phyloP scores from a whole-genome alignment of 2,113 vertebrate genomes.

The Corythoichthys haematopterus region DNA sequence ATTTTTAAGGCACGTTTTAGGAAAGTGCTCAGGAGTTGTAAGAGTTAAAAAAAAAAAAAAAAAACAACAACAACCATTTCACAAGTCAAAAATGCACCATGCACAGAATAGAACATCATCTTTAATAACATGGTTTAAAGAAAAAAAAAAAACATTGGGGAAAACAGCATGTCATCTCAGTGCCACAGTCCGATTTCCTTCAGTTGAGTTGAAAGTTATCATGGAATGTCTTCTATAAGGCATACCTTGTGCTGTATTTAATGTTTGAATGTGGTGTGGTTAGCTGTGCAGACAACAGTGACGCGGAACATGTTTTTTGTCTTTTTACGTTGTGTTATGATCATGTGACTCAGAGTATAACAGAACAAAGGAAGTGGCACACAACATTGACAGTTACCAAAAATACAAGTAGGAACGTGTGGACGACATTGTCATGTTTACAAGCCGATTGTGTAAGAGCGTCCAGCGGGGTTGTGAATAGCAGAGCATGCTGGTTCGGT shows the following conservation, averaged over 20 bases:
- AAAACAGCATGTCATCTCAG: constrained; percentile 24
- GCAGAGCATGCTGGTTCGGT: constrained; percentile 84
- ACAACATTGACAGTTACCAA: not conserved
- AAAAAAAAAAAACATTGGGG: constrained; percentile 30
- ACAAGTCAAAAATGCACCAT: not conserved
- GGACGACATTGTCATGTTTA: constrained; percentile 42
- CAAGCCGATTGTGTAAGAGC: constrained; percentile 91
- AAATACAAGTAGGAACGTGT: not conserved
- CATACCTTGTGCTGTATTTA: constrained; percentile 24
- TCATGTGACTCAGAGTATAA: not conserved
- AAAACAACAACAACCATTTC: not conserved
- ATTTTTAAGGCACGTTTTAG: not conserved
- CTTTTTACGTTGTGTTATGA: constrained; percentile 7
- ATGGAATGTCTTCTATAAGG: constrained; percentile 59
- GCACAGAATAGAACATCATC: constrained; percentile 24
- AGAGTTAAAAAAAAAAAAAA: not conserved
- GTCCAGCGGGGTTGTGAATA: constrained; percentile 89
- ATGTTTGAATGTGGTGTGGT: not conserved
- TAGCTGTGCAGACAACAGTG: constrained; percentile 5
- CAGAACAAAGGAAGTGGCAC: not conserved
- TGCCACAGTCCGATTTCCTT: not conserved
- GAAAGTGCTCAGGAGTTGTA: not conserved
- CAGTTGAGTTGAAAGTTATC: not conserved
- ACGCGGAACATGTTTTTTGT: not conserved
- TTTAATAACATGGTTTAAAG: constrained; percentile 59